Evolutionary conservation across 2,888 invertebrate genomes (phyloP).

Genomic region (Agrotis exclamationis): DNA sequence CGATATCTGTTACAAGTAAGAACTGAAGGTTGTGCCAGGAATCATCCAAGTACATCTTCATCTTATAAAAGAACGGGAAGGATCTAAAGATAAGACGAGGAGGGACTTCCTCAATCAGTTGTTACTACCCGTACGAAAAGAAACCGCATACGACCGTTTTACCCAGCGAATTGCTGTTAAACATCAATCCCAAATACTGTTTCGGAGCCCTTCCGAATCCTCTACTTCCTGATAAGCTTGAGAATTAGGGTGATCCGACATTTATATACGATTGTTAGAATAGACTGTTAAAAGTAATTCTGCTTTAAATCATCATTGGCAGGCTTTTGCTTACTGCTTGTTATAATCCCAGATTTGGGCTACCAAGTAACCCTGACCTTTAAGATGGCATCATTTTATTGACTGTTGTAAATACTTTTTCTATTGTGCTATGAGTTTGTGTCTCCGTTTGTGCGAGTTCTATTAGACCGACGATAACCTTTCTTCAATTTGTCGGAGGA

Average conservation of each 20-base stretch:
- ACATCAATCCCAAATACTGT: neutral
- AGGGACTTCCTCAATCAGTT: conserved; percentile 5
- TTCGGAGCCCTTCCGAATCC: conserved; percentile 12
- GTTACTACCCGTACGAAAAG: neutral
- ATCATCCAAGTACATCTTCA: neutral
- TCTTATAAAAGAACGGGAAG: neutral
- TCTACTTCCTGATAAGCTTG: conserved; percentile 35
- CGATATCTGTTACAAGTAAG: neutral
- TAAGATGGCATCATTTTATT: neutral
- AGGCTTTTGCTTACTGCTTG: neutral
- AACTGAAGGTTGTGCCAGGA: neutral
- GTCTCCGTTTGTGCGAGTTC: neutral
- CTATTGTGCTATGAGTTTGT: neutral
- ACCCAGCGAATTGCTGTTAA: neutral
- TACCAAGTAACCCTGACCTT: neutral
- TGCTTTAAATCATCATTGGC: neutral
- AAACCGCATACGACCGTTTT: neutral
- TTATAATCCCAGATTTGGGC: neutral
- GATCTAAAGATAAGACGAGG: neutral
- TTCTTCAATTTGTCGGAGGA: neutral
- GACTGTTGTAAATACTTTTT: neutral
- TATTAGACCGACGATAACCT: neutral
- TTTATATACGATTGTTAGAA: neutral
- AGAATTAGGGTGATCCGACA: conserved; percentile 10
- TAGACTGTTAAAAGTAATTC: no score